phyloP scores from a whole-genome alignment of 2,888 invertebrate species.

The Limulus polyphemus region DNA sequence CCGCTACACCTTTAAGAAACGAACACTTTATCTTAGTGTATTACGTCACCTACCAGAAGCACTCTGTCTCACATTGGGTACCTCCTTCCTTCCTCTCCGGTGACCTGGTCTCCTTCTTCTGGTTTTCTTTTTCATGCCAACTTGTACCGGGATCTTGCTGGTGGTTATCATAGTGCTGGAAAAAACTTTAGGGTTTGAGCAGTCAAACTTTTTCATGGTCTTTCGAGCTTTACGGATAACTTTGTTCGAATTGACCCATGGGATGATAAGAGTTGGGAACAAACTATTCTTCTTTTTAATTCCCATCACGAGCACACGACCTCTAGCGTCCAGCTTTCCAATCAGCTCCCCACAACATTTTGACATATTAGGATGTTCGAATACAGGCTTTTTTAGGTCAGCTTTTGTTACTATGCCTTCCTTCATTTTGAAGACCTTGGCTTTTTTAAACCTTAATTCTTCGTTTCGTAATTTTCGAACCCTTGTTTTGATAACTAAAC shows the following conservation, averaged over 20 bases:
- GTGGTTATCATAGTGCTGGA: conserved; percentile 12
- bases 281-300: conserved; percentile 31
- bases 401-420: conserved; percentile 29
- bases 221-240: conserved; percentile 37
- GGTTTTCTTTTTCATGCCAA: no score
- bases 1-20: no score
- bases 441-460: conserved; percentile 35
- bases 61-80: no score
- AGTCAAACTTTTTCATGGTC: conserved; percentile 38
- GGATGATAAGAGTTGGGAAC: conserved; percentile 39
- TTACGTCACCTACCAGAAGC: no score
- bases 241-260: conserved; percentile 34
- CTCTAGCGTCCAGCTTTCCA: conserved; percentile 27
- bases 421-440: conserved; percentile 33
- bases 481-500: conserved; percentile 36
- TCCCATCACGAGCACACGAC: conserved; percentile 34
- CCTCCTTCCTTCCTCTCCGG: no score
- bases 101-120: no score
- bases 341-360: conserved; percentile 36
- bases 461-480: conserved; percentile 32
- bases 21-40: no score
- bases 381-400: conserved; percentile 31
- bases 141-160: not conserved
- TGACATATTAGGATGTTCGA: conserved; percentile 34
- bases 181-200: conserved; percentile 34